Evolutionary conservation across 2,888 invertebrate species (phyloP).

Genomic region (Chromoteleia sp.): DNA sequence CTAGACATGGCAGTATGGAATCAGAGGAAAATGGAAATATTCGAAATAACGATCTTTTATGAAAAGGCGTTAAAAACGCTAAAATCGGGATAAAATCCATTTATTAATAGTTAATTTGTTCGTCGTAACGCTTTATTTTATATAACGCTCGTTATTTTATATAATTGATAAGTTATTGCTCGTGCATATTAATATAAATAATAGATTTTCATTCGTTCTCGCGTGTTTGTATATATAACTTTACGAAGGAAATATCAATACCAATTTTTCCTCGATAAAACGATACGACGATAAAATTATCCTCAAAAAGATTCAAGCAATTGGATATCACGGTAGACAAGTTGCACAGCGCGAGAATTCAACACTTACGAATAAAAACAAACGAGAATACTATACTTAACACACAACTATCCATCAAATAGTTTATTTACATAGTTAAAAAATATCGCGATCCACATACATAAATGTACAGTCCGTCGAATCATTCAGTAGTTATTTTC

Average conservation of each 20-base stretch:
- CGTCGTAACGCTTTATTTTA: slow-evolving; percentile 40
- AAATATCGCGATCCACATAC: slow-evolving; percentile 18
- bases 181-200: no score
- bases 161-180: slow-evolving; percentile 28
- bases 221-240: neutral
- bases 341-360: slow-evolving; percentile 37
- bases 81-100: slow-evolving; percentile 56
- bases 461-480: slow-evolving; percentile 19
- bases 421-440: slow-evolving; percentile 39
- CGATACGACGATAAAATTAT: slow-evolving; percentile 44
- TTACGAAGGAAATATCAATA: neutral
- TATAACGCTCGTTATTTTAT: neutral
- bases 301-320: slow-evolving; percentile 37
- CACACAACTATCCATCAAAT: slow-evolving; percentile 1
- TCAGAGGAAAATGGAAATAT: slow-evolving; percentile 63
- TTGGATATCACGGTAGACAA: slow-evolving; percentile 42
- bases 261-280: slow-evolving; percentile 23
- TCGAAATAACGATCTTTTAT: slow-evolving; percentile 58
- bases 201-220: no score
- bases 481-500: neutral
- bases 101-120: slow-evolving; percentile 52
- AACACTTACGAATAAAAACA: neutral
- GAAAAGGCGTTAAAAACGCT: slow-evolving; percentile 70
- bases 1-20: slow-evolving; percentile 69
- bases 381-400: neutral